Percentiles rank a stretch among this genome's conserved stretches.
phyloP scores from a whole-genome alignment of 1,140 invertebrate genomes.

The Papilio aristodemus region DNA sequence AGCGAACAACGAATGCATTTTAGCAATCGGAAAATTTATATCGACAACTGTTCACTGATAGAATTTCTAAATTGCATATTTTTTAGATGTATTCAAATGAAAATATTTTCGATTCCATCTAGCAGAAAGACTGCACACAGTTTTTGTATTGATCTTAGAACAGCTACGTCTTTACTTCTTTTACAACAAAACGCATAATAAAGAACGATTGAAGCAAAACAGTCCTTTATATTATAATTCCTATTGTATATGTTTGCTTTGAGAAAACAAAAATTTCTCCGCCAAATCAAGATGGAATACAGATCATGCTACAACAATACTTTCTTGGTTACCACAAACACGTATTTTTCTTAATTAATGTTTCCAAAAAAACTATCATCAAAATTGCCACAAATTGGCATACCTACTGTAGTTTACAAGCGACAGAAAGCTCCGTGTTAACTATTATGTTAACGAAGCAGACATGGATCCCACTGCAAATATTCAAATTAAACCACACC shows the following conservation, averaged over 20 bases:
- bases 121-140: not conserved
- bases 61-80: not conserved
- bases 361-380: no score
- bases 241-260: no score
- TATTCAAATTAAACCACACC: conserved; percentile 52
- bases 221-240: no score
- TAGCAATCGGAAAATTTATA: conserved; percentile 37
- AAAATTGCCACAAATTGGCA: no score
- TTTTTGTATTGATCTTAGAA: not conserved
- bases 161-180: not conserved
- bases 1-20: conserved; percentile 57
- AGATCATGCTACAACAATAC: no score
- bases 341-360: no score
- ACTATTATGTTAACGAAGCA: conserved; percentile 46
- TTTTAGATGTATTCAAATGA: conserved; percentile 11
- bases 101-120: not conserved
- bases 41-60: conserved; percentile 16
- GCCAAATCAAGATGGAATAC: no score
- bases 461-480: conserved; percentile 39
- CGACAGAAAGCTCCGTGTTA: not conserved
- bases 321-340: no score
- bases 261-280: no score
- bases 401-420: not conserved
- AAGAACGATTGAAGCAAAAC: no score
- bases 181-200: not conserved